These are phyloP conservation scores for Poeciliopsis turneri DNA, from an alignment of 2,797 vertebrate genomes.

Conservation along the genomic window DNA sequence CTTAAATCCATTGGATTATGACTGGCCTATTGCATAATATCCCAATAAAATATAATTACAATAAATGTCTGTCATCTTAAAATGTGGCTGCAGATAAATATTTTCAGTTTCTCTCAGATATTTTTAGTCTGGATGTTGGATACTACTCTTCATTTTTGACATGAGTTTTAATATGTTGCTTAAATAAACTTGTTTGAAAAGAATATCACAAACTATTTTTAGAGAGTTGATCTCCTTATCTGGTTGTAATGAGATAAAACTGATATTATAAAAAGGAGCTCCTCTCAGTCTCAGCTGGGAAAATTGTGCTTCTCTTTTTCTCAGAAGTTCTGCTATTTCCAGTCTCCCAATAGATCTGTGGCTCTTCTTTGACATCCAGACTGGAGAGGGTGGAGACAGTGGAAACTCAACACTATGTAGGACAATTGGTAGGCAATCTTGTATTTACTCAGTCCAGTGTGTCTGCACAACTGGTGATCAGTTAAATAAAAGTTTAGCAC, in stretches of 20 bases:
- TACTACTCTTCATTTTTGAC: background rate
- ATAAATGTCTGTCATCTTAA: background rate
- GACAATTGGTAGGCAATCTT: background rate
- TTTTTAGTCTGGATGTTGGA: background rate
- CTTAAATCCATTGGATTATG: background rate
- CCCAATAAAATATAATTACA: background rate
- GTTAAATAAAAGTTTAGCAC: background rate
- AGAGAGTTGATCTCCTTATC: background rate
- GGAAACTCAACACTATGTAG: background rate
- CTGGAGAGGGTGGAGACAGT: background rate
- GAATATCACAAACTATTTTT: background rate
- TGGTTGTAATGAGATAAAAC: background rate
- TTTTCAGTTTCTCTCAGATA: background rate
- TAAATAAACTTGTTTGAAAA: background rate
- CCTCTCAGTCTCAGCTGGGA: background rate
- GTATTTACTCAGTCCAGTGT: background rate
- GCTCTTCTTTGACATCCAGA: slow-evolving; percentile 9
- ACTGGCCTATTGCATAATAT: background rate
- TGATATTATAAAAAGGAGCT: background rate
- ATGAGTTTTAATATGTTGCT: background rate
- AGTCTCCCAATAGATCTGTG: slow-evolving; percentile 11
- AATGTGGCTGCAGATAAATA: background rate
- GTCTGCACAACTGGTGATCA: background rate
- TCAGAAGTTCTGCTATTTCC: slow-evolving; percentile 19
- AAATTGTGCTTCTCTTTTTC: slow-evolving; percentile 6